phyloP scores from a whole-genome alignment of 2,888 invertebrate species.

The Furcula furcula region DNA sequence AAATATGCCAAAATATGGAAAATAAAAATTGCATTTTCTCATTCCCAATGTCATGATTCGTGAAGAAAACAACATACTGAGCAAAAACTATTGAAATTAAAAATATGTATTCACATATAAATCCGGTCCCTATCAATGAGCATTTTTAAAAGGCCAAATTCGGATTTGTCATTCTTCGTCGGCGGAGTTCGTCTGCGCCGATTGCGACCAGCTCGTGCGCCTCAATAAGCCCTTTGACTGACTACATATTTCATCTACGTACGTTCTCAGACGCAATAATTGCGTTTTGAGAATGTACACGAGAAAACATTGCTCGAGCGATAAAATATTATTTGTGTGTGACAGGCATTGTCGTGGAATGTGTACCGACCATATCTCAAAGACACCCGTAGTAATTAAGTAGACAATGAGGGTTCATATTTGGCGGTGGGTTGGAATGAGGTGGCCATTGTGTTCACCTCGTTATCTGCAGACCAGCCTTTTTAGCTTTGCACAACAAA shows the following conservation, averaged over 20 bases:
- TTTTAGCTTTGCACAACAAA: constrained; percentile 68
- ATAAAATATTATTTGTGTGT: constrained; percentile 74
- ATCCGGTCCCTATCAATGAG: background rate
- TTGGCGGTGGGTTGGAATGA: constrained; percentile 55
- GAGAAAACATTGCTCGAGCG: constrained; percentile 53
- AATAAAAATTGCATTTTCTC: too few species aligned
- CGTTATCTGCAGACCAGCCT: constrained; percentile 73
- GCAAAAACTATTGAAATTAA: too few species aligned
- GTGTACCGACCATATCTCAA: constrained; percentile 68
- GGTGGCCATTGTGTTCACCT: constrained; percentile 57
- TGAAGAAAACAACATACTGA: too few species aligned
- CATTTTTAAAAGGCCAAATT: background rate
- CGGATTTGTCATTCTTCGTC: constrained; percentile 1
- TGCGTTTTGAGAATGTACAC: constrained; percentile 52
- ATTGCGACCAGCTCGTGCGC: constrained; percentile 7
- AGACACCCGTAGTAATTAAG: constrained; percentile 76
- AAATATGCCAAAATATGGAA: too few species aligned
- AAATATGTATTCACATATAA: too few species aligned
- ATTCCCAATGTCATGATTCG: too few species aligned
- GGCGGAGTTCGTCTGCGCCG: constrained; percentile 1
- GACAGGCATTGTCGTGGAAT: constrained; percentile 66
- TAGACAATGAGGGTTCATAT: constrained; percentile 77
- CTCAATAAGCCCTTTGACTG: constrained; percentile 35
- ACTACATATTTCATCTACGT: constrained; percentile 21
- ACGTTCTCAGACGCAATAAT: constrained; percentile 42